Percentiles rank a stretch among this genome's conserved stretches.
Evolutionary conservation across 2,888 invertebrate species (phyloP).

Genomic region (Axea sp.): DNA sequence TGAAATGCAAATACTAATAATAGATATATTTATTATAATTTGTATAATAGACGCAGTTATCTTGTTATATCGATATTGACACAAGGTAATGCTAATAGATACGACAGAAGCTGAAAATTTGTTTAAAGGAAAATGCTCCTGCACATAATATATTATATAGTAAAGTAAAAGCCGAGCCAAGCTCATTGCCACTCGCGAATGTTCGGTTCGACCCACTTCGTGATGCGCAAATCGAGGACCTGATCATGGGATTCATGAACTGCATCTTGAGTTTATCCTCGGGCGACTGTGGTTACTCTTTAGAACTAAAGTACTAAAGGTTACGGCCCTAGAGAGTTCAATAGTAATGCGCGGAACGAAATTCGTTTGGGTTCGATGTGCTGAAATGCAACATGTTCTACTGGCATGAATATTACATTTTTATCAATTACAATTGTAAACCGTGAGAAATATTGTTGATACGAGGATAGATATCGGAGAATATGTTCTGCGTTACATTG

Average conservation of each 20-base stretch:
- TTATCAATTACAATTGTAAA: slow-evolving; percentile 52
- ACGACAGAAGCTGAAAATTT: too few relatives aligned
- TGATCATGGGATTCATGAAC: slow-evolving; percentile 53
- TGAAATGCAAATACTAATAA: too few relatives aligned
- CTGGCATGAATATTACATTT: slow-evolving; percentile 52
- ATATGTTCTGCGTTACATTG: slow-evolving; percentile 37
- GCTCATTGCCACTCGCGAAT: slow-evolving; percentile 53
- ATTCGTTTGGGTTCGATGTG: slow-evolving; percentile 46
- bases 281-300: slow-evolving; percentile 53
- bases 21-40: too few relatives aligned
- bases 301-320: slow-evolving; percentile 50
- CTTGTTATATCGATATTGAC: too few relatives aligned
- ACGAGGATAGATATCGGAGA: slow-evolving; percentile 20
- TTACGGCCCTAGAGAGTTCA: slow-evolving; percentile 50
- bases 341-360: slow-evolving; percentile 52
- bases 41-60: too few relatives aligned
- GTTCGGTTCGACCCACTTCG: slow-evolving; percentile 48
- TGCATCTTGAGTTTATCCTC: slow-evolving; percentile 55
- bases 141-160: slow-evolving; percentile 25
- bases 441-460: slow-evolving; percentile 50
- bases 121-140: slow-evolving; percentile 12
- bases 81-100: too few relatives aligned
- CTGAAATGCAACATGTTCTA: slow-evolving; percentile 39
- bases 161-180: slow-evolving; percentile 39
- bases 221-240: slow-evolving; percentile 55